Percentiles rank a stretch among this genome's conserved stretches.
Evolutionary conservation across 2,797 vertebrate species (phyloP).

Genomic region (Melanogrammus aeglefinus): DNA sequence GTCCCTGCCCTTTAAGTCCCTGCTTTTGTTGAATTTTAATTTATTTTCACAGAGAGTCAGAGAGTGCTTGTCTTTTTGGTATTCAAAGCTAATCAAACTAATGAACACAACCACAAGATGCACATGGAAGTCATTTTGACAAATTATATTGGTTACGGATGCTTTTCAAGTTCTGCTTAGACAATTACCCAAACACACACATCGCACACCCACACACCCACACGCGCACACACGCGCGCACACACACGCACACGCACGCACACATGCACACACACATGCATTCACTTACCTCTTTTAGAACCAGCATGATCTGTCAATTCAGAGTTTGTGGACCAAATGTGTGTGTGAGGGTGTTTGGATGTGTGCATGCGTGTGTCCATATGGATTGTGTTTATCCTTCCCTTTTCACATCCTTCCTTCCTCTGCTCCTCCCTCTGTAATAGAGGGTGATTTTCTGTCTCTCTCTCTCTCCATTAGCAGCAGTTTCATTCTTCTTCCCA

Average conservation of each 20-base stretch:
- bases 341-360: too few relatives aligned
- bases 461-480: not conserved
- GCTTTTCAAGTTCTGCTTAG: not conserved
- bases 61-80: not conserved
- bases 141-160: too few relatives aligned
- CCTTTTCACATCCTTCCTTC: too few relatives aligned
- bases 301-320: too few relatives aligned
- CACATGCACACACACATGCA: not conserved
- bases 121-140: not conserved
- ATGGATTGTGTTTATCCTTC: too few relatives aligned
- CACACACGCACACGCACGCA: not conserved
- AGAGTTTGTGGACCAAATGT: too few relatives aligned
- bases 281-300: too few relatives aligned
- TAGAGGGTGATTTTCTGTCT: not conserved
- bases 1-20: not conserved
- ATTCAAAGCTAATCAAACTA: not conserved
- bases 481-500: not conserved
- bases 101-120: not conserved
- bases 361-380: too few relatives aligned
- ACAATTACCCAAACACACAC: not conserved
- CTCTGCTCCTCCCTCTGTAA: too few relatives aligned
- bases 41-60: not conserved
- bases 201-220: too few relatives aligned
- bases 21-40: not conserved
- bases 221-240: not conserved